Base-by-base conservation (phyloP, 2,797 vertebrate genomes). In the Benthosema pterotum region DNA sequence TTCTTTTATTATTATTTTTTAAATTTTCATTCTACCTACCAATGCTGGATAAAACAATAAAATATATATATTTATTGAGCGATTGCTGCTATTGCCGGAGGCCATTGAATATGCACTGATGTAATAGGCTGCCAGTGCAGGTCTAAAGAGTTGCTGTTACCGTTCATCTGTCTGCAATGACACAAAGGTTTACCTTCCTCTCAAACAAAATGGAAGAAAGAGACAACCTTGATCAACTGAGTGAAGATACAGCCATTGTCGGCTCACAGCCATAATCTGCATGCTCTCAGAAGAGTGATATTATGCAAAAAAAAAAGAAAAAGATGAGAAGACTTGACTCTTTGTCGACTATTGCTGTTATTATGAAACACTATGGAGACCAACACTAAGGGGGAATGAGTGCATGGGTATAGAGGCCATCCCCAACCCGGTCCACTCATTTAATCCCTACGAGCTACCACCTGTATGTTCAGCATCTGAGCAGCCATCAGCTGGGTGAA, bases 21-120 rank as follows among this genome's bases (percentile, higher is more conserved):
- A 69, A 75, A 82, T 83, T 83, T 79, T 71, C 77, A 83, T 80
- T 78, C 74, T 57, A 71, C 78, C 79, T 85, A 76, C 54, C 72
- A 83, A 60, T 74, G 56, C 63, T 63, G 67, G 77, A 72, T 72
- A n/a, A n/a, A n/a, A n/a, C n/a, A n/a, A n/a, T n/a, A n/a, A n/a
- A n/a, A n/a, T n/a, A n/a, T n/a, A n/a, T 79, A 78, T 58, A 80
- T 72, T 68, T 63, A 83, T 83, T 74, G 67, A 73, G 60, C 68
- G 63, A 54, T 70, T 75, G 73, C 50, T 19, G 77, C 69, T 61
- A 83, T 77, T 87, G 67, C 82, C 64, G 49, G 67, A 74, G 48
- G 47, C 57, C 61, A 57, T 13, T 88, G 82, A 91, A 88, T 85
- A 73, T 58, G 69, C 62, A 47, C 46, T 49, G 74, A 72, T 72